phyloP scores from a whole-genome alignment of 1,140 invertebrate species.

The Bombus cullumanus region DNA sequence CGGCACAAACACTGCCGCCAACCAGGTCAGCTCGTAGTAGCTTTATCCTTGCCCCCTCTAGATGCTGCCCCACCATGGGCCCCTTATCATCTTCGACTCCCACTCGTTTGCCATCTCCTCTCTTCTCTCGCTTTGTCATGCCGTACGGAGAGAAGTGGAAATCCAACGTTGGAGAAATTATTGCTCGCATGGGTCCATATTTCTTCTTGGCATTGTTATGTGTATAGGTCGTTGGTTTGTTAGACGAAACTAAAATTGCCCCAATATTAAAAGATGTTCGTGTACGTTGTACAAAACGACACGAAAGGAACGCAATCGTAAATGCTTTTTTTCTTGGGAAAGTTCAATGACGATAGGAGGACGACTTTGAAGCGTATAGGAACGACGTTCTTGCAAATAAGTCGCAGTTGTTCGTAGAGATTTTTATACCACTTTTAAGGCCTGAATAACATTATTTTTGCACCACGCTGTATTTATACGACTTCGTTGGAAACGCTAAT shows the following conservation, averaged over 20 bases:
- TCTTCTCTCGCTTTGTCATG: neutral
- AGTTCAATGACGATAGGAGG: too few species aligned
- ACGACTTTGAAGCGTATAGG: too few species aligned
- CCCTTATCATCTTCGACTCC: constrained; percentile 36
- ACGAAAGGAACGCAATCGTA: neutral
- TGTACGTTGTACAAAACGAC: neutral
- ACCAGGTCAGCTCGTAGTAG: constrained; percentile 4
- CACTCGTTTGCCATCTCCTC: neutral
- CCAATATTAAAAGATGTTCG: neutral
- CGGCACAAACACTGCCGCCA: constrained; percentile 56
- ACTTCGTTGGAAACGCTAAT: neutral
- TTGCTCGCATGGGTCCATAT: neutral
- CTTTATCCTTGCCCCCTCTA: constrained; percentile 55
- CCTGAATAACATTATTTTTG: neutral
- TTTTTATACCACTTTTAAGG: neutral
- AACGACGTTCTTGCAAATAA: neutral
- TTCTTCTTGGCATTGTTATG: neutral
- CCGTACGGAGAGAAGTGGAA: too few species aligned
- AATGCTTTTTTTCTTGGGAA: too few species aligned
- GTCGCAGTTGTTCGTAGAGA: neutral
- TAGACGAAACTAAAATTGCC: neutral
- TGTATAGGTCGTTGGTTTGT: neutral
- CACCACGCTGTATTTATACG: neutral
- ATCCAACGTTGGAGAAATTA: too few species aligned
- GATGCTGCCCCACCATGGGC: constrained; percentile 22